Evolutionary conservation across 2,888 invertebrate genomes (phyloP).

Genomic region (Stenotaenia linearis): DNA sequence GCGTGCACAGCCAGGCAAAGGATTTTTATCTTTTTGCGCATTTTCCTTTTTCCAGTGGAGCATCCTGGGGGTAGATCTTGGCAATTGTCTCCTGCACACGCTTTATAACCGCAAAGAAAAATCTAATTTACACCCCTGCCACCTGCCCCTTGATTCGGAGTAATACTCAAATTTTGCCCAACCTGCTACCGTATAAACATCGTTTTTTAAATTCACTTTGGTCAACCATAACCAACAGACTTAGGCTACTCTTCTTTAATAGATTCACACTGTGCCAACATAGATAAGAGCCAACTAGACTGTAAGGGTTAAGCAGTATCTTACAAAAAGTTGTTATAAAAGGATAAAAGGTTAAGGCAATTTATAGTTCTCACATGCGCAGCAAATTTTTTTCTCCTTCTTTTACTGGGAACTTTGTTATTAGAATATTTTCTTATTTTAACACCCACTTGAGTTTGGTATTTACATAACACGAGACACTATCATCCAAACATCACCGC

Average conservation of each 20-base stretch:
- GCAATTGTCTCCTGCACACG: slow-evolving; percentile 7
- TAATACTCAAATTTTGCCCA: slow-evolving; percentile 5
- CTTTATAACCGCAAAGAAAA: neutral
- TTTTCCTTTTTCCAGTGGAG: slow-evolving; percentile 21
- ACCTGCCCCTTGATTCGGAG: slow-evolving; percentile 8
- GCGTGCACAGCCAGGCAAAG: neutral
- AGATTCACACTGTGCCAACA: slow-evolving; percentile 23
- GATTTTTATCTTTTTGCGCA: neutral
- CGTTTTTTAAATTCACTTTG: slow-evolving; percentile 13
- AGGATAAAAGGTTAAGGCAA: slow-evolving; percentile 1
- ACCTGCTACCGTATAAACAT: neutral
- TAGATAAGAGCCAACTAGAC: slow-evolving; percentile 13
- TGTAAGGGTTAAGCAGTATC: slow-evolving; percentile 10
- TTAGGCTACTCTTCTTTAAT: slow-evolving; percentile 16
- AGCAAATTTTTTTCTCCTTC: neutral
- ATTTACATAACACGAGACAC: slow-evolving; percentile 11
- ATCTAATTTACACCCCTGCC: slow-evolving; percentile 19
- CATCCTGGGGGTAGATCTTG: slow-evolving; percentile 23
- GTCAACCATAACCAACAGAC: neutral
- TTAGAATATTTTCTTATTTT: neutral
- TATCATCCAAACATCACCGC: slow-evolving; percentile 12
- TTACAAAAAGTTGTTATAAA: neutral
- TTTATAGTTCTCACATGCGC: neutral
- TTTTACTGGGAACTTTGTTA: neutral
- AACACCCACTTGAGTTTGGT: slow-evolving; percentile 26